Base-by-base conservation (phyloP, 2,797 vertebrate species). In the Prunella strophiata region DNA sequence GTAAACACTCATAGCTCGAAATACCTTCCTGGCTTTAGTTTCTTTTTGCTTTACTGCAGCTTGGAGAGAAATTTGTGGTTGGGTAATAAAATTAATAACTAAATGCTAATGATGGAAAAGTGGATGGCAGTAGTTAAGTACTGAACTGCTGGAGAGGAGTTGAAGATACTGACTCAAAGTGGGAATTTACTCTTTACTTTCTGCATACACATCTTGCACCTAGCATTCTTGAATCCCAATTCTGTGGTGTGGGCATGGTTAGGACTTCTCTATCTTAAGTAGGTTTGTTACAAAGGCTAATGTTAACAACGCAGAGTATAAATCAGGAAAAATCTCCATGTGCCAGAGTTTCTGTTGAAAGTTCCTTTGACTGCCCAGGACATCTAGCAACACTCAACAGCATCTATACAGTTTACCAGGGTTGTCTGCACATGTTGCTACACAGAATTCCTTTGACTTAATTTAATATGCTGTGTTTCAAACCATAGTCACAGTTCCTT, bases 211-310 rank as follows among this genome's bases (percentile, higher is more conserved):
- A 1, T 57, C 27, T 62, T 73, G 42, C 29, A 47, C 29, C 17
- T 34, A 52, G 30, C 17, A 30, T 7, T 63, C 48, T 57, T 59
- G 57, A 70, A 70, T 91, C 19, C 48, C 57, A 73, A 0, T 30
- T 80, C 29, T 8, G 52, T 43, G 15, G 16, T 29, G 6, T 50
- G 15, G 3, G 7, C 30, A 19, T 0, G 0, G 17, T 34, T 47
- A 75, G 29, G 47, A 66, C 27, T 72, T 83, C 50, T 88, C 13
- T 7, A 1, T 74, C 27, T 66, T 59, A 63, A 32, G 23, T 57
- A 10, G 7, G 36, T 61, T 89, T 78, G 4, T 72, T 87, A 30
- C 10, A 26, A 75, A 81, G 38, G 42, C 54, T 40, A 26, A 5
- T 61, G 15, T 59, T 82, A 71, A 57, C 2, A 3, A 12, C 13